These are phyloP conservation scores for Electrona antarctica DNA, from an alignment of 2,113 vertebrate genomes.

Conservation along the genomic window DNA sequence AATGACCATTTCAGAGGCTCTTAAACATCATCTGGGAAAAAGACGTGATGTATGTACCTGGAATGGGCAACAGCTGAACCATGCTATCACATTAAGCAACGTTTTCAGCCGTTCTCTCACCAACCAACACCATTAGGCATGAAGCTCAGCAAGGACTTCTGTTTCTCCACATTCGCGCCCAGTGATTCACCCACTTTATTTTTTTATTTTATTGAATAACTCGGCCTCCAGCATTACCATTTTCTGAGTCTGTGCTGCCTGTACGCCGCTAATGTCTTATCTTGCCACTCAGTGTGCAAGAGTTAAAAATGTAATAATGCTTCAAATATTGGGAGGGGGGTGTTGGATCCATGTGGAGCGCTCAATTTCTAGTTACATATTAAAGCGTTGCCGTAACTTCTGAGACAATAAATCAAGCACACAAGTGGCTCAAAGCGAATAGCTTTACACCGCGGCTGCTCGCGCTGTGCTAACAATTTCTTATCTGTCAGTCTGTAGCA, in stretches of 20 bases:
- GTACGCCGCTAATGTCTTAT: slow-evolving; percentile 44
- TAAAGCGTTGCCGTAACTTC: slow-evolving; percentile 13
- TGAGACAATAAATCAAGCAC: slow-evolving; percentile 21
- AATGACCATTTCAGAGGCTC: too few relatives aligned
- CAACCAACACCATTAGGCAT: slow-evolving; percentile 26
- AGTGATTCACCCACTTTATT: slow-evolving; percentile 47
- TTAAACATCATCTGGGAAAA: too few relatives aligned
- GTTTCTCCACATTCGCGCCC: slow-evolving; percentile 50
- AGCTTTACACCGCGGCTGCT: background rate
- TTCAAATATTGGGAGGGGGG: slow-evolving; percentile 9
- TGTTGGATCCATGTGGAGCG: slow-evolving; percentile 4
- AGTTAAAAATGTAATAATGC: slow-evolving; percentile 17
- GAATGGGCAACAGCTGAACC: too few relatives aligned
- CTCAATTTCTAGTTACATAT: slow-evolving; percentile 34
- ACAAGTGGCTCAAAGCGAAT: slow-evolving; percentile 20
- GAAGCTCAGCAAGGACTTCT: slow-evolving; percentile 34
- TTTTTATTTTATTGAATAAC: slow-evolving; percentile 6
- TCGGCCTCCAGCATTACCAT: slow-evolving; percentile 54
- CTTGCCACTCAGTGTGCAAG: slow-evolving; percentile 30
- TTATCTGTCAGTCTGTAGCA: background rate
- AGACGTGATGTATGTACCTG: too few relatives aligned
- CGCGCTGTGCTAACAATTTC: background rate
- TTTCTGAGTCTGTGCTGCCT: slow-evolving; percentile 55
- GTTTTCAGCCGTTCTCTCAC: slow-evolving; percentile 35
- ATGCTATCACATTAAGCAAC: slow-evolving; percentile 23